A percentile compares a stretch with the other conserved stretches of the same genome.
phyloP scores from a whole-genome alignment of 2,888 invertebrate species.

The Chalcis sispes region DNA sequence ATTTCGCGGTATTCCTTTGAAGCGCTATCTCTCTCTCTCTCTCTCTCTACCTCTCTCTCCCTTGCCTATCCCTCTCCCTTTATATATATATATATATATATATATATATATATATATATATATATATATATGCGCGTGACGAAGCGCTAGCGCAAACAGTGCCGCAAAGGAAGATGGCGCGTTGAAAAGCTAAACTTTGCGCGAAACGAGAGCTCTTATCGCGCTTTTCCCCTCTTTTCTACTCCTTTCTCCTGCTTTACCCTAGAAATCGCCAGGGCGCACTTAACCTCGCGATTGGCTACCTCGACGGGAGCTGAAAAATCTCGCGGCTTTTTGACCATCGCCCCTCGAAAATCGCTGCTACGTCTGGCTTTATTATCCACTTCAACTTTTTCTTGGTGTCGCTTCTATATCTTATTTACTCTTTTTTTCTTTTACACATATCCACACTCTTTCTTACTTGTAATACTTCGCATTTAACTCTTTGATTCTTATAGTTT shows the following conservation, averaged over 20 bases:
- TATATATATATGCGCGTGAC: no score
- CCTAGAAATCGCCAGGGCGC: slow-evolving; percentile 5
- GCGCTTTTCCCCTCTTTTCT: background rate
- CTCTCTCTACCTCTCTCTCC: no score
- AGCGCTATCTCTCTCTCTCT: slow-evolving; percentile 17
- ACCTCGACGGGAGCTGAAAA: background rate
- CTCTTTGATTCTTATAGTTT: no score
- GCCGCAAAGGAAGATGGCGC: background rate
- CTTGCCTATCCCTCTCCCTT: no score
- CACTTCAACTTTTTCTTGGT: slow-evolving; percentile 3
- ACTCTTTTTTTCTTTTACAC: background rate
- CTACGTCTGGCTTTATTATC: slow-evolving; percentile 27
- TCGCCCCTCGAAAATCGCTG: no score
- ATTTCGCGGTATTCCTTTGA: slow-evolving; percentile 43
- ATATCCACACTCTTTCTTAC: background rate
- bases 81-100: no score
- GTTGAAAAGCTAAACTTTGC: slow-evolving; percentile 44
- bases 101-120: no score
- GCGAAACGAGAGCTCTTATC: slow-evolving; percentile 46
- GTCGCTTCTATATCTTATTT: background rate
- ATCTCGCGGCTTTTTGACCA: slow-evolving; percentile 6
- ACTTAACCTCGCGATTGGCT: background rate
- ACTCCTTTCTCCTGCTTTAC: slow-evolving; percentile 9
- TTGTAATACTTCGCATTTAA: no score
- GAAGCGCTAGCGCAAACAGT: no score